phyloP scores from a whole-genome alignment of 2,797 vertebrate genomes.

The Pterois miles region DNA sequence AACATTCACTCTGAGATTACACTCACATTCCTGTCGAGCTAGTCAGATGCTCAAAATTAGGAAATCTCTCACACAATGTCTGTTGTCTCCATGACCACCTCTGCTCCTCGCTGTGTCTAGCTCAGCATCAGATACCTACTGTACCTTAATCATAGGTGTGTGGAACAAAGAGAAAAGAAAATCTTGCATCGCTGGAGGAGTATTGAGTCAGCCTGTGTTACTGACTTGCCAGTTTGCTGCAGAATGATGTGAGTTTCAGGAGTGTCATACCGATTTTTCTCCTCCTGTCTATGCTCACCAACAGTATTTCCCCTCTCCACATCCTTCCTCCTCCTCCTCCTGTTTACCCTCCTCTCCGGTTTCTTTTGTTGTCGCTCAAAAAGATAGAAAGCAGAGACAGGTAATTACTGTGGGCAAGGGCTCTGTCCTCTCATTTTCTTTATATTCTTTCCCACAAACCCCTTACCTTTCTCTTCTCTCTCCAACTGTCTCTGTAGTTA shows the following conservation, averaged over 20 bases:
- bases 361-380: conserved; percentile 44
- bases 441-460: conserved; percentile 35
- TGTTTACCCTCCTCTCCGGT: conserved; percentile 9
- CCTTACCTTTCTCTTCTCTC: conserved; percentile 10
- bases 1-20: conserved; percentile 11
- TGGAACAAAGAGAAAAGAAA: conserved; percentile 1
- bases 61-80: neutral
- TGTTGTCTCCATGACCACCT: conserved; percentile 3
- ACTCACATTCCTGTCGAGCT: neutral
- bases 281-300: conserved; percentile 6
- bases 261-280: conserved; percentile 27
- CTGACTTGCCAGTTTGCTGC: conserved; percentile 46
- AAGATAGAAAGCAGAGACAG: conserved; percentile 39
- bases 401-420: conserved; percentile 49
- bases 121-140: conserved; percentile 8
- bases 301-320: conserved; percentile 1
- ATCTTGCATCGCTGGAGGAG: conserved; percentile 27
- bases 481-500: conserved; percentile 31
- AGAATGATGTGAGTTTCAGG: conserved; percentile 42
- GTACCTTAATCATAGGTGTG: conserved; percentile 22
- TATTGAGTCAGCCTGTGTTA: conserved; percentile 44
- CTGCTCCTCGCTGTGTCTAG: neutral
- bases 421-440: conserved; percentile 47
- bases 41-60: neutral
- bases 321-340: neutral